phyloP scores from a whole-genome alignment of 1,140 invertebrate species.

The Platyscapa corneri region DNA sequence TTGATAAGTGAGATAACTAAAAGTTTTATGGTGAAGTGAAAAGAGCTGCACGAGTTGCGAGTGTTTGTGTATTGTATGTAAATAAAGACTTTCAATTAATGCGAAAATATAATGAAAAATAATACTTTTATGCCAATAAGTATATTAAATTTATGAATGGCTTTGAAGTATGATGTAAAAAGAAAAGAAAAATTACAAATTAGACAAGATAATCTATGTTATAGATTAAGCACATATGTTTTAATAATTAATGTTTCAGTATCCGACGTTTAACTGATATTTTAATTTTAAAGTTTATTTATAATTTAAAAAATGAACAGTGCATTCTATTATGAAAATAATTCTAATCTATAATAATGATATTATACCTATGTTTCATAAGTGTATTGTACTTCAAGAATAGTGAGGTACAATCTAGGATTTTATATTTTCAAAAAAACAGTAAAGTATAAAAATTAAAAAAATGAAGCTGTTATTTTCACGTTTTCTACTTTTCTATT shows the following conservation, averaged over 20 bases:
- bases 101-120: slow-evolving; percentile 26
- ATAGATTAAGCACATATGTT: slow-evolving; percentile 60
- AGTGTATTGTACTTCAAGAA: slow-evolving; percentile 66
- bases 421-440: slow-evolving; percentile 69
- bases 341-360: slow-evolving; percentile 57
- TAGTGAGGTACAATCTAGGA: slow-evolving; percentile 67
- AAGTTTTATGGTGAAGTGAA: slow-evolving; percentile 27
- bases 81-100: slow-evolving; percentile 46
- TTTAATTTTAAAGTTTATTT: slow-evolving; percentile 66
- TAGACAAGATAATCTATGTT: slow-evolving; percentile 55
- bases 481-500: neutral
- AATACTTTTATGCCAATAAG: slow-evolving; percentile 52
- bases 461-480: slow-evolving; percentile 19
- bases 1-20: slow-evolving; percentile 77
- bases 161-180: slow-evolving; percentile 54
- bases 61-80: slow-evolving; percentile 52
- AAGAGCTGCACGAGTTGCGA: slow-evolving; percentile 18
- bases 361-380: slow-evolving; percentile 59
- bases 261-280: slow-evolving; percentile 63
- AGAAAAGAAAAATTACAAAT: slow-evolving; percentile 54
- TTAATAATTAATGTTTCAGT: slow-evolving; percentile 63
- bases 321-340: slow-evolving; percentile 60
- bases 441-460: slow-evolving; percentile 5
- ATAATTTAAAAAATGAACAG: slow-evolving; percentile 57
- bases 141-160: slow-evolving; percentile 38